A percentile compares a stretch with the other conserved stretches of the same genome.
Evolutionary conservation across 2,888 invertebrate genomes (phyloP).

Genomic region (Pammene fasciana): DNA sequence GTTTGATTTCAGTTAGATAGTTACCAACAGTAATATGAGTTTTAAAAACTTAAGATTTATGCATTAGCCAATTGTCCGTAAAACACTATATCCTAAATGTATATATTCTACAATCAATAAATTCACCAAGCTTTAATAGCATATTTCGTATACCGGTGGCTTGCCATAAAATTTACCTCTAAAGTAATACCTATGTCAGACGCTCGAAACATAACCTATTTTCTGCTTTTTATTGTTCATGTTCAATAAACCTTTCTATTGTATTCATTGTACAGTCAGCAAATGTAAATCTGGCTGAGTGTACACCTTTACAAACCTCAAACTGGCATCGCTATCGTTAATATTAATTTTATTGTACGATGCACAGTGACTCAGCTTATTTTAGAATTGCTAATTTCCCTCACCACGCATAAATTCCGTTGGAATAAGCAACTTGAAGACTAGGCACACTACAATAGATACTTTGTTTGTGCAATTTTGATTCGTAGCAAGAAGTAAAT

Average conservation of each 20-base stretch:
- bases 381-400: slow-evolving; percentile 56
- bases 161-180: too few relatives aligned
- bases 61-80: background rate
- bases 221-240: too few relatives aligned
- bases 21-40: background rate
- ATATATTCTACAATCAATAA: too few relatives aligned
- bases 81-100: too few relatives aligned
- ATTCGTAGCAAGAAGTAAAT: background rate
- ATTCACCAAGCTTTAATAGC: too few relatives aligned
- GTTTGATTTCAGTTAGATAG: background rate
- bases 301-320: slow-evolving; percentile 12
- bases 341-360: slow-evolving; percentile 38
- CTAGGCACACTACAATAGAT: slow-evolving; percentile 33
- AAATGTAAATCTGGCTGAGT: background rate
- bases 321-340: slow-evolving; percentile 14
- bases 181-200: too few relatives aligned
- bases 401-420: slow-evolving; percentile 37
- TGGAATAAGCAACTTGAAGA: slow-evolving; percentile 36
- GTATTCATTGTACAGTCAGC: background rate
- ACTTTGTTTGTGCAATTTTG: slow-evolving; percentile 11
- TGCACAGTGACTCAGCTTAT: slow-evolving; percentile 46
- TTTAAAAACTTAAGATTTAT: background rate
- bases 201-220: too few relatives aligned
- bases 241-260: too few relatives aligned
- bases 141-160: too few relatives aligned